phyloP scores from a whole-genome alignment of 2,113 vertebrate genomes.

The Alaudala cheleensis region DNA sequence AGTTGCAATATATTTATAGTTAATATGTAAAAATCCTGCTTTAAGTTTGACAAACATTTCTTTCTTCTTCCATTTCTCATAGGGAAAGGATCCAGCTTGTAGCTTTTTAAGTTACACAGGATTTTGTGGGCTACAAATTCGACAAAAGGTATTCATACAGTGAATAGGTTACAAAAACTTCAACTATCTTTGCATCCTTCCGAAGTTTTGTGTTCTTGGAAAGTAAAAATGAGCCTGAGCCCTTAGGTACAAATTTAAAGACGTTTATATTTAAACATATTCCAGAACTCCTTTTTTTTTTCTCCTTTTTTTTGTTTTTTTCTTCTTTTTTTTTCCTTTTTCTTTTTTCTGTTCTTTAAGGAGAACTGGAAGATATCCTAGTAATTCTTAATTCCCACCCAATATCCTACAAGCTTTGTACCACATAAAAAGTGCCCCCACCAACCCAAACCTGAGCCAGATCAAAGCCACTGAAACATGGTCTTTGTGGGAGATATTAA shows the following conservation, averaged over 20 bases:
- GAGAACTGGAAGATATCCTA: background rate
- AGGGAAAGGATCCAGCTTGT: background rate
- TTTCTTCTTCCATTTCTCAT: background rate
- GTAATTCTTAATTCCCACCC: background rate
- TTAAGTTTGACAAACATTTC: background rate
- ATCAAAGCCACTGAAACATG: background rate
- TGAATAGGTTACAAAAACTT: background rate
- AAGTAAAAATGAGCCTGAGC: background rate
- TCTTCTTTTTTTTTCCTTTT: background rate
- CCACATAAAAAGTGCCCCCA: background rate
- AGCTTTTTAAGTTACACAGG: background rate
- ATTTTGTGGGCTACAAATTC: background rate
- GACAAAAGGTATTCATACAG: background rate
- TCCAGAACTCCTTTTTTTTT: background rate
- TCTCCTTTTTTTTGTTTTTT: no score
- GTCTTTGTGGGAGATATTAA: background rate
- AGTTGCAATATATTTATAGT: constrained; percentile 50
- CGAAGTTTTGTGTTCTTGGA: background rate
- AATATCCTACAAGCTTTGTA: background rate
- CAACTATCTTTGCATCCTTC: background rate
- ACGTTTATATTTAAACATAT: background rate
- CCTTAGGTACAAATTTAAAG: background rate
- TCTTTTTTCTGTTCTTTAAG: background rate
- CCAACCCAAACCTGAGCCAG: background rate
- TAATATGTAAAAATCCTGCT: constrained; percentile 32